Evolutionary conservation across 2,888 invertebrate genomes (phyloP), one percentile per base, ranked within the genome.

Genomic region (Fragum sueziense): DNA sequence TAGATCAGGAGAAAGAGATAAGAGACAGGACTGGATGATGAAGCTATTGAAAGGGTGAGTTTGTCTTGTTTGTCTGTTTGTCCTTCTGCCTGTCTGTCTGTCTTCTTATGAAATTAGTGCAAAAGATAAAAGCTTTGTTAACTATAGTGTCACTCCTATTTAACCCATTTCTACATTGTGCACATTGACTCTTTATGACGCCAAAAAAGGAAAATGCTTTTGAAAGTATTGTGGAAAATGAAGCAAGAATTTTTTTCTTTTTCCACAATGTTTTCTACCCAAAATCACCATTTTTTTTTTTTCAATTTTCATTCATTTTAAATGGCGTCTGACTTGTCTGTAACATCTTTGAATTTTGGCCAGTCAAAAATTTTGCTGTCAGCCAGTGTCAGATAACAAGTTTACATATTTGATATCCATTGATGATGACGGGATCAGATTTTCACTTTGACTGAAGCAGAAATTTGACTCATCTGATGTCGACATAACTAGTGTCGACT

Each of bases 21-120:
- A 17, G 62, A 86, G 74, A 85, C 74, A 41, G 88, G 88, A 3
- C 74, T 89, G 25, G 88, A 89, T 78, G 74, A 79, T 41, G 87
- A 87, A 54, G 72, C 65, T 25, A 65, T 65, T 65, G 65, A 65
- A 41, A 65, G 37, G 34, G 65, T 65, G 17, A 34, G 65, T 33
- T 62, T 62, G 34, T 33, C 22, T 62, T n/a, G 31, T 61, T 54
- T 52, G 7, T 54, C 41, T n/a, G n/a, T n/a, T n/a, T n/a, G n/a
- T n/a, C n/a, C n/a, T n/a, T n/a, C n/a, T n/a, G n/a, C n/a, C n/a
- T 41, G 17, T 11, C 17, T 11, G 41, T 6, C 17, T 47, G 47
- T 47, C n/a, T 47, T 47, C 17, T 41, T 41, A 11, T 9, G 41
- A 11, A 41, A 41, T 17, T 11, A 41, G 17, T 41, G 41, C 41